Conservation (phyloP, 2,113 vertebrate genomes). For the Cacatua alba region DNA sequence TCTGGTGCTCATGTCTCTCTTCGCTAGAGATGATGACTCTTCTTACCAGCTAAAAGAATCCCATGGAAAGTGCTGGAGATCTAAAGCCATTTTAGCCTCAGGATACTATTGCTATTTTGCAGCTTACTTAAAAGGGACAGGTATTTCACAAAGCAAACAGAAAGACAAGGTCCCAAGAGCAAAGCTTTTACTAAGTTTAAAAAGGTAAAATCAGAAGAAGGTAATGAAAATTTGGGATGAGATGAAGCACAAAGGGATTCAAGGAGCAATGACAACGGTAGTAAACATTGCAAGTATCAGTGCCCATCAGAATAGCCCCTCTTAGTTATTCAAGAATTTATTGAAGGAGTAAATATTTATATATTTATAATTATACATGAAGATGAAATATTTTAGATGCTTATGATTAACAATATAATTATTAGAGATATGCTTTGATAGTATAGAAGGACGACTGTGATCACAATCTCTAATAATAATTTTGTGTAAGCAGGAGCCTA, state of each 20-base stretch:
- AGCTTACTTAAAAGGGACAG: background rate
- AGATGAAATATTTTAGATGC: background rate
- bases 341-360: background rate
- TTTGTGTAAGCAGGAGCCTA: background rate
- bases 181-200: background rate
- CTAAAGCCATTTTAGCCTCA: background rate
- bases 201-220: background rate
- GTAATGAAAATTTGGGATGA: background rate
- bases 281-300: background rate
- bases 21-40: background rate
- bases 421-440: background rate
- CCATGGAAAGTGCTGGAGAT: background rate
- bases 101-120: background rate
- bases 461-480: background rate
- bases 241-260: background rate
- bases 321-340: background rate
- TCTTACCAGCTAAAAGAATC: background rate
- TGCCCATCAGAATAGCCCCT: background rate
- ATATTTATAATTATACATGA: background rate
- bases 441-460: background rate
- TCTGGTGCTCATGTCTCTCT: background rate
- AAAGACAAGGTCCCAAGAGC: background rate
- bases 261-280: accelerated
- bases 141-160: background rate
- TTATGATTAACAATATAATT: background rate